Evolutionary conservation across 2,888 invertebrate species (phyloP).

Genomic region (Synanthedon andrenaeformis): DNA sequence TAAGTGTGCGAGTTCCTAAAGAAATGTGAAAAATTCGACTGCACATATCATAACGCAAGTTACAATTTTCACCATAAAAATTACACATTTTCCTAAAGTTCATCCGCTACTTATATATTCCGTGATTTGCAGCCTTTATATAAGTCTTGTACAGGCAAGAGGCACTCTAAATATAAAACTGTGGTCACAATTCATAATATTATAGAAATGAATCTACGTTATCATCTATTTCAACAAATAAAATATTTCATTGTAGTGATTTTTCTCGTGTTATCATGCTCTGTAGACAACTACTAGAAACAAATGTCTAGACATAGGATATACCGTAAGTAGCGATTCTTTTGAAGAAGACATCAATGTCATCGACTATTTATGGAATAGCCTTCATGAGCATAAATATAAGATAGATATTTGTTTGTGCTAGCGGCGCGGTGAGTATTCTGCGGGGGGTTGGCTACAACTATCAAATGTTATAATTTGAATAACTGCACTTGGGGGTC

Average conservation of each 20-base stretch:
- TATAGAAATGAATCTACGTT: conserved; percentile 53
- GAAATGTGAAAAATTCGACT: conserved; percentile 2
- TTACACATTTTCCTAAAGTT: conserved; percentile 49
- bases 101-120: conserved; percentile 65
- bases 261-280: conserved; percentile 32
- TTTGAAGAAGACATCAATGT: too few relatives aligned
- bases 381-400: neutral
- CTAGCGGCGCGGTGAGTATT: conserved; percentile 55
- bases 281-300: conserved; percentile 16
- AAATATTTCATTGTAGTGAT: conserved; percentile 56
- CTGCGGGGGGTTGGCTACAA: conserved; percentile 56
- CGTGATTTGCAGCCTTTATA: conserved; percentile 72
- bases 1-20: neutral
- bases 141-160: conserved; percentile 73
- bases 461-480: conserved; percentile 68
- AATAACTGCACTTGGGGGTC: conserved; percentile 69
- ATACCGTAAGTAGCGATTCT: too few relatives aligned
- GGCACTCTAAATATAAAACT: conserved; percentile 75
- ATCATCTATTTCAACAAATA: conserved; percentile 52
- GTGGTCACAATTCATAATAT: conserved; percentile 60
- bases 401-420: conserved; percentile 37
- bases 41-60: conserved; percentile 70
- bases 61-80: conserved; percentile 72
- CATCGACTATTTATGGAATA: neutral
- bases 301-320: conserved; percentile 1